Evolutionary conservation across 2,888 invertebrate genomes (phyloP).

Genomic region (Andrena bicolor): DNA sequence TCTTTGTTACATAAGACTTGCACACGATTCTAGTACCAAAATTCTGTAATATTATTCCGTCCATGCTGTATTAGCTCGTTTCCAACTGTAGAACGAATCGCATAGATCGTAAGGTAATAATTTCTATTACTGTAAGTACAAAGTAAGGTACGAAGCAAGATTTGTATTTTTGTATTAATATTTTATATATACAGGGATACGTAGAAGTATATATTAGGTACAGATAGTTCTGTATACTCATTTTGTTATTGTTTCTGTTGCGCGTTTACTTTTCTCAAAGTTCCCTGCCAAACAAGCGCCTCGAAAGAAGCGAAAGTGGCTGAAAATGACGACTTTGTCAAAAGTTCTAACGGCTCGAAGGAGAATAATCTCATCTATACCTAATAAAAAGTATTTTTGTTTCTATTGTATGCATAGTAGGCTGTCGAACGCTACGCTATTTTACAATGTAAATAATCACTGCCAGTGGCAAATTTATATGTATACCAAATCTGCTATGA

Average conservation of each 20-base stretch:
- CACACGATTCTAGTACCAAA: conserved; percentile 51
- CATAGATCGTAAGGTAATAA: conserved; percentile 46
- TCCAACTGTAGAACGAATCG: conserved; percentile 22
- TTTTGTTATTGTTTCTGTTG: conserved; percentile 15
- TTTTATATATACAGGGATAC: conserved; percentile 56
- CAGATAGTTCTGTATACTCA: conserved; percentile 10
- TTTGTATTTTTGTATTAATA: conserved; percentile 67
- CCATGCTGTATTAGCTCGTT: conserved; percentile 52
- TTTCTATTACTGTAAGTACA: conserved; percentile 55
- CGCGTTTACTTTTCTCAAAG: not conserved
- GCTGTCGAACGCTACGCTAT: conserved; percentile 19
- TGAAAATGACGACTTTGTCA: not conserved
- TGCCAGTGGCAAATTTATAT: conserved; percentile 21
- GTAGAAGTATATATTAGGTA: conserved; percentile 16
- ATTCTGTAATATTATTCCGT: conserved; percentile 64
- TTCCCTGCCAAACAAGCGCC: not conserved
- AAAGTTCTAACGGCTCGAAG: not conserved
- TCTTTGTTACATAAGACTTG: conserved; percentile 26
- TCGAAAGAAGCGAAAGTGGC: not conserved
- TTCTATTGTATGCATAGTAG: not conserved
- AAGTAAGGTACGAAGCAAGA: conserved; percentile 37
- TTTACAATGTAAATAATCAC: conserved; percentile 26
- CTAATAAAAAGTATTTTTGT: not conserved
- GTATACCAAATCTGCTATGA: conserved; percentile 11
- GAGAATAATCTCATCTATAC: conserved; percentile 14